Base-by-base conservation (phyloP, 1,140 invertebrate species). In the Diplogasteroides magnus region DNA sequence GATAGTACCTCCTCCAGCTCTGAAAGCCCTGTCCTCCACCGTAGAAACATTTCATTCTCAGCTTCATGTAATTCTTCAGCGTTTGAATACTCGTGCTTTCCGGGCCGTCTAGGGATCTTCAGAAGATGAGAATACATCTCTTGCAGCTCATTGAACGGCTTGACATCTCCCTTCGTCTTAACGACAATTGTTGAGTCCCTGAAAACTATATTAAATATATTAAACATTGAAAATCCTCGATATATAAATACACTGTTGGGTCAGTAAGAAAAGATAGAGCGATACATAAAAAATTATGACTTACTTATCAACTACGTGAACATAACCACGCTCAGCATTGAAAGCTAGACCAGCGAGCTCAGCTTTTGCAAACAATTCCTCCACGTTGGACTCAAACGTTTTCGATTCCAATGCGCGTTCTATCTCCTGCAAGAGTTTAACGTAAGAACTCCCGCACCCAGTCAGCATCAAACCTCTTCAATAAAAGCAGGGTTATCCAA, bases 281-380 rank as follows among this genome's bases (percentile, higher is more conserved):
- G 59, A 1, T 31, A 57, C 23, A 29, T 48, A 29, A 59, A 62
- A 57, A 23, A 23, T 14, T 1, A 15, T 72, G 55, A 71, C 62
- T 57, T 32, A 74, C 68, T 69, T 77, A 65, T 69, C 67, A 63
- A 81, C 37, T 56, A 77, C 72, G 27, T 74, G 69, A 37, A 77
- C 68, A 31, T 77, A 72, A 26, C 69, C 63, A 56, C 75, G 61
- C 57, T 77, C 86, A 77, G 86, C 85, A 37, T 81, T 84, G 84
- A 97, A 98, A 81, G 97, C 92, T 6, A 90, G 92, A 28, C 91
- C 91, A 1, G 94, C 93, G 58, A 98, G 84, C 84, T 95, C 89
- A 6, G 94, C 94, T 0, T 91, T 97, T 0, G 90, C 89, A 0
- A 98, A 84, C 83, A 98, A 98, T 77, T 98, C 95, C 86, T 97